A percentile compares a stretch with the other conserved stretches of the same genome.
These are phyloP conservation scores for Ramazzottius varieornatus DNA, from an alignment of 2,888 invertebrate genomes.

Conservation along the genomic window DNA sequence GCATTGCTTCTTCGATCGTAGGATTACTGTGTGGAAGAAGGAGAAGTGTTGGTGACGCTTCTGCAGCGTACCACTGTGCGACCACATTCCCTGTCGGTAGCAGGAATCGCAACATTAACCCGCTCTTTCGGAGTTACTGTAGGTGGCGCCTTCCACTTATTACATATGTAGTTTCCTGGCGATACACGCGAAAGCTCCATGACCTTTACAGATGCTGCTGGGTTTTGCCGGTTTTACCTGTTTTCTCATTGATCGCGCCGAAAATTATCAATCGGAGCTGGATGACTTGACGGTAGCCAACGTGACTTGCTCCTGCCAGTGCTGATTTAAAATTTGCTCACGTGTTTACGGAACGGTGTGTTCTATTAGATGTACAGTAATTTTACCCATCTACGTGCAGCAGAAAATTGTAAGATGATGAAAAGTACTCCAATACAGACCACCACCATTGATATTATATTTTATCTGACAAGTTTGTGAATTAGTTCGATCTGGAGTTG, in stretches of 20 bases:
- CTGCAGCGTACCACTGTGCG: background rate
- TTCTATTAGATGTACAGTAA: too few relatives aligned
- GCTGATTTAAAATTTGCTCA: too few relatives aligned
- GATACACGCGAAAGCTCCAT: background rate
- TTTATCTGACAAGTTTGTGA: too few relatives aligned
- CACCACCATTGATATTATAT: too few relatives aligned
- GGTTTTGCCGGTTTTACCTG: background rate
- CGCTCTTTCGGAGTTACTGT: background rate
- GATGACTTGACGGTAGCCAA: background rate
- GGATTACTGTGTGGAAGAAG: background rate
- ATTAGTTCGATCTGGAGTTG: too few relatives aligned
- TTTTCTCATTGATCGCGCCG: constrained; percentile 1
- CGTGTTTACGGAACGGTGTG: too few relatives aligned
- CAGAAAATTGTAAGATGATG: too few relatives aligned
- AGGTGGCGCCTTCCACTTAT: background rate
- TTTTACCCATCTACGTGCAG: too few relatives aligned
- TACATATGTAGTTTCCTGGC: background rate
- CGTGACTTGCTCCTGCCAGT: background rate
- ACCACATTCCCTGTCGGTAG: background rate
- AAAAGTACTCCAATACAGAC: too few relatives aligned
- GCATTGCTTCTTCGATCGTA: background rate
- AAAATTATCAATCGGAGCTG: background rate
- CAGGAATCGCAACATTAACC: background rate
- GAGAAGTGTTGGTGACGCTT: background rate
- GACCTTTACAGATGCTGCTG: background rate